Conservation (phyloP, 2,113 vertebrate genomes). For the Ageneiosus marmoratus region DNA sequence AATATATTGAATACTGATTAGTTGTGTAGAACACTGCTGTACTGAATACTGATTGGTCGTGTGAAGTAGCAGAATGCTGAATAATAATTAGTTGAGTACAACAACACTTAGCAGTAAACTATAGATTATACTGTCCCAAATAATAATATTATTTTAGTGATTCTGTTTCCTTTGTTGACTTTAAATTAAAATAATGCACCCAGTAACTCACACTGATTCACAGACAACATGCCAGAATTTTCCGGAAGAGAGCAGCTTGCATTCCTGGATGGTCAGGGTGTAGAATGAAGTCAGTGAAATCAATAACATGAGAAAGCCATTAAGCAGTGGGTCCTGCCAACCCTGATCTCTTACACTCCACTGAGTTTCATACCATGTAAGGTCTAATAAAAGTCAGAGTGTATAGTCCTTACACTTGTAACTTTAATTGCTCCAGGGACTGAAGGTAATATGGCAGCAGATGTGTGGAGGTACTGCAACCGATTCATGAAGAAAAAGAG, state of each 20-base stretch:
- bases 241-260: neutral
- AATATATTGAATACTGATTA: slow-evolving; percentile 33
- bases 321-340: slow-evolving; percentile 30
- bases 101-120: neutral
- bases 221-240: neutral
- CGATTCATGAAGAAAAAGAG: slow-evolving; percentile 62
- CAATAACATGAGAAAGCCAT: slow-evolving; percentile 29
- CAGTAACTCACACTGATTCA: neutral
- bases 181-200: neutral
- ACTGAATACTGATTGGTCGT: slow-evolving; percentile 28
- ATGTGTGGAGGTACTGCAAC: slow-evolving; percentile 64
- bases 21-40: slow-evolving; percentile 13
- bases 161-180: neutral
- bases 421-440: slow-evolving; percentile 47
- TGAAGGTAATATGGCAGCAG: slow-evolving; percentile 68
- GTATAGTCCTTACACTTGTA: slow-evolving; percentile 19
- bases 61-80: slow-evolving; percentile 11
- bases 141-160: neutral
- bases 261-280: neutral
- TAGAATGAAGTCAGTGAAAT: slow-evolving; percentile 21
- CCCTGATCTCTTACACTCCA: slow-evolving; percentile 26
- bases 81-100: slow-evolving; percentile 20
- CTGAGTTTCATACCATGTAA: slow-evolving; percentile 26
- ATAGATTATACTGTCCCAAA: neutral
- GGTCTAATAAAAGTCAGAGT: slow-evolving; percentile 37